These are phyloP conservation scores for Amazona guildingii DNA, from an alignment of 2,113 vertebrate species.

Conservation along the genomic window DNA sequence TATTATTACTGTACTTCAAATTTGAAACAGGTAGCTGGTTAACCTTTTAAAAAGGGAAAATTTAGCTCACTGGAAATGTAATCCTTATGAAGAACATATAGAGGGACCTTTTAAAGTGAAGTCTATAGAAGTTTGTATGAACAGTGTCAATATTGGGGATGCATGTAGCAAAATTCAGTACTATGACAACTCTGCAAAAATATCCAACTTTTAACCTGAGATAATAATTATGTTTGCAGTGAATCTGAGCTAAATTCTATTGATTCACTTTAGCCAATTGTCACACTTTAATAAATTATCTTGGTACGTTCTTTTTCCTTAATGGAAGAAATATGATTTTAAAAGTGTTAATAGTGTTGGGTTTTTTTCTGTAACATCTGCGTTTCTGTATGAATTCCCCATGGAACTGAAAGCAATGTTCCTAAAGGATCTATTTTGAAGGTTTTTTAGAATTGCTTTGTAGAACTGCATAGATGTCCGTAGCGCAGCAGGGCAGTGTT, in stretches of 20 bases:
- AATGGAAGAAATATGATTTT: background rate
- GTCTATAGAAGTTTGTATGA: background rate
- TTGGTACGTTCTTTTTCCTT: background rate
- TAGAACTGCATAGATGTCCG: background rate
- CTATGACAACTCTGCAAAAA: background rate
- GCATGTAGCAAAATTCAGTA: background rate
- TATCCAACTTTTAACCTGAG: background rate
- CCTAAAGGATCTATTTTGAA: background rate
- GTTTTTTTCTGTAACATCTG: background rate
- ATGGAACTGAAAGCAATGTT: background rate
- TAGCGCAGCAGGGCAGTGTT: rapidly evolving
- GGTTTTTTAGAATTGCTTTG: background rate
- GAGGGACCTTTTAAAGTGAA: background rate
- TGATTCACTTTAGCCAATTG: background rate
- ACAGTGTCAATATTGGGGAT: background rate
- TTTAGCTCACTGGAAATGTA: background rate
- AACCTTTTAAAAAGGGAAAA: background rate
- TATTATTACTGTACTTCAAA: background rate
- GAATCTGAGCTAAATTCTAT: background rate
- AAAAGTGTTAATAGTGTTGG: background rate
- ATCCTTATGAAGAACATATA: background rate
- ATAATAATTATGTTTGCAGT: background rate
- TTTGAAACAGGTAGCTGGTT: background rate
- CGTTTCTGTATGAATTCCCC: background rate
- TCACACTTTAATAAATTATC: background rate